phyloP scores from a whole-genome alignment of 1,140 invertebrate species.

The Diuraphis noxia region DNA sequence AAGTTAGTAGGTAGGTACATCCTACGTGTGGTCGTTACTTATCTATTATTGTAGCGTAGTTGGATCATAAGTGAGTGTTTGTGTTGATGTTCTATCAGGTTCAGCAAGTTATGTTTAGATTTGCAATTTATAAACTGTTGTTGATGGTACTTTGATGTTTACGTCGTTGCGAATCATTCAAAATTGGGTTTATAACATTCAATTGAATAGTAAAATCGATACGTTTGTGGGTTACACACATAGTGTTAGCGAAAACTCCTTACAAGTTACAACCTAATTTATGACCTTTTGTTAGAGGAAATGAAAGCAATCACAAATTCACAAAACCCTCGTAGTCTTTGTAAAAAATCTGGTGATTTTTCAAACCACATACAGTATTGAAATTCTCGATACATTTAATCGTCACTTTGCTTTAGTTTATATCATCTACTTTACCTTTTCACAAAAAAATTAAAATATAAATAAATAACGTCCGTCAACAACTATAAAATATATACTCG shows the following conservation, averaged over 20 bases:
- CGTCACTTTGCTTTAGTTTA: not conserved
- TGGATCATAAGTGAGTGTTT: not conserved
- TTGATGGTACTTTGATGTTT: not conserved
- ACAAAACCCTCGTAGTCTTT: not conserved
- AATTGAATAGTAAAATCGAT: not conserved
- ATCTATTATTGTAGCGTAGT: not conserved
- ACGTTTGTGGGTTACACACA: not conserved
- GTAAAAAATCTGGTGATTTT: not conserved
- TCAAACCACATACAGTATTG: not conserved
- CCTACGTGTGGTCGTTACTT: too few species aligned
- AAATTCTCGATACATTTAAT: not conserved
- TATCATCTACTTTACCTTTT: too few species aligned
- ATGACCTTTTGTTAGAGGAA: not conserved
- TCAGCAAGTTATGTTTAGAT: not conserved
- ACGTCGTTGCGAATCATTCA: not conserved
- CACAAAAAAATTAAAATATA: not conserved
- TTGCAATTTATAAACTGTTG: not conserved
- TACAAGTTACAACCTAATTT: not conserved
- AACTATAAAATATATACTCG: not conserved
- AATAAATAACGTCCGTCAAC: not conserved
- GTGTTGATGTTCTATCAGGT: not conserved
- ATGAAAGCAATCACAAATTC: not conserved
- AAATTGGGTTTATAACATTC: not conserved
- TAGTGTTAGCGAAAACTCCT: not conserved
- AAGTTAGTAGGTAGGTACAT: too few species aligned